A percentile compares a stretch with the other conserved stretches of the same genome.
Conservation (phyloP, 2,113 vertebrate genomes). For the Cephalophus harveyi region DNA sequence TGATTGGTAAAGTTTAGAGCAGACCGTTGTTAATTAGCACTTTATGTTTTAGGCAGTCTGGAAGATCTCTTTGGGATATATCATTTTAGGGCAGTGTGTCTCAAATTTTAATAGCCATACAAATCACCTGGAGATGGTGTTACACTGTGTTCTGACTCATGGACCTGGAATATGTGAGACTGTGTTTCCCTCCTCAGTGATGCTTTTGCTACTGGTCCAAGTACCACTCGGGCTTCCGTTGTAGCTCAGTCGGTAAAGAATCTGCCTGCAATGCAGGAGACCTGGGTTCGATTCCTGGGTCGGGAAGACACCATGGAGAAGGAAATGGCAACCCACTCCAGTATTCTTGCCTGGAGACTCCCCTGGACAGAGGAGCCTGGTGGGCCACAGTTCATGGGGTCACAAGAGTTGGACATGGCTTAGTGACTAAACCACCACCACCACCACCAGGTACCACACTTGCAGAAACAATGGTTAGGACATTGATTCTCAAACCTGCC, state of each 20-base stretch:
- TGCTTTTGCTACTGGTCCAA: background rate
- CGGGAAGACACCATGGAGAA: background rate
- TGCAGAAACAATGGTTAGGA: background rate
- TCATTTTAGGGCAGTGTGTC: background rate
- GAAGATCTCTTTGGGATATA: background rate
- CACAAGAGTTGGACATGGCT: background rate
- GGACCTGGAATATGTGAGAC: background rate
- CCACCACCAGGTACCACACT: background rate
- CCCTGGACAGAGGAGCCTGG: background rate
- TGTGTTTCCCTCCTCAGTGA: background rate
- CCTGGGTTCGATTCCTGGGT: background rate
- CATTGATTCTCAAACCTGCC: background rate
- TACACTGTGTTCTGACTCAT: background rate
- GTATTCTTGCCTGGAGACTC: background rate
- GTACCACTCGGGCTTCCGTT: accelerated
- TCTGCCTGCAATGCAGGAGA: background rate
- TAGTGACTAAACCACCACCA: background rate
- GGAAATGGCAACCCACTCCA: background rate
- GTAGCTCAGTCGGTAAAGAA: background rate
- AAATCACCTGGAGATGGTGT: background rate
- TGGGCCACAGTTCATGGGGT: background rate
- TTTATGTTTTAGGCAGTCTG: background rate
- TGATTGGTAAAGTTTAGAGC: background rate
- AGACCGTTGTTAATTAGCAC: background rate
- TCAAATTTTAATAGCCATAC: background rate